Percentiles rank a stretch among this genome's conserved stretches.
Conservation (phyloP, 2,797 vertebrate species). For the Mastacembelus armatus region DNA sequence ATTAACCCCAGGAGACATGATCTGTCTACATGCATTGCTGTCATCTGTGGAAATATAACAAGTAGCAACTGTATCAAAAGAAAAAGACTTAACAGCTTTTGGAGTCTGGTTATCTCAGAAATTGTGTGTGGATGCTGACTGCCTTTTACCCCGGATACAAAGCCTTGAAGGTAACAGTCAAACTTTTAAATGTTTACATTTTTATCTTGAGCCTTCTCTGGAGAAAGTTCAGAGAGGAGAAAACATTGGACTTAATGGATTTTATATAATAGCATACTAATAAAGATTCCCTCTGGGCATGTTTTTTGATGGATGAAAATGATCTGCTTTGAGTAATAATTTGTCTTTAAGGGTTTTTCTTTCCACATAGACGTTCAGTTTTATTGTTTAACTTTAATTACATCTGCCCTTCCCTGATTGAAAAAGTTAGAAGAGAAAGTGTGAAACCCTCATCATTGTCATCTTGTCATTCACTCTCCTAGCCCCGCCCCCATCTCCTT, state of each 20-base stretch:
- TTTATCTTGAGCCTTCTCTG: not conserved
- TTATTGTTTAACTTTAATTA: no score
- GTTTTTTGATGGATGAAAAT: not conserved
- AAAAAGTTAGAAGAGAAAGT: no score
- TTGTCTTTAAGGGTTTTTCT: no score
- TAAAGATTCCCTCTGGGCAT: not conserved
- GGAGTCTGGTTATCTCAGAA: not conserved
- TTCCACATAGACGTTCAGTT: no score
- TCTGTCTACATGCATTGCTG: not conserved
- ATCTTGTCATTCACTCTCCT: no score
- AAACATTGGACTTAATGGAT: not conserved
- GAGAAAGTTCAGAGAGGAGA: not conserved
- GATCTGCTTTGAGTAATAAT: not conserved
- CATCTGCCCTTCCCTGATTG: no score
- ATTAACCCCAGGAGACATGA: not conserved
- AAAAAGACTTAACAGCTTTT: not conserved
- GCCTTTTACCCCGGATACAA: not conserved
- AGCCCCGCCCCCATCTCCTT: no score
- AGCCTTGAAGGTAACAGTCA: no score
- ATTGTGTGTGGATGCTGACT: not conserved
- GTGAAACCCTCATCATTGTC: no score
- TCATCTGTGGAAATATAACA: not conserved
- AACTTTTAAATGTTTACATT: not conserved
- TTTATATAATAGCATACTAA: not conserved
- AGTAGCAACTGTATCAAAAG: not conserved